Conservation (phyloP, 1,140 invertebrate species). For the Trichonephila clavata region DNA sequence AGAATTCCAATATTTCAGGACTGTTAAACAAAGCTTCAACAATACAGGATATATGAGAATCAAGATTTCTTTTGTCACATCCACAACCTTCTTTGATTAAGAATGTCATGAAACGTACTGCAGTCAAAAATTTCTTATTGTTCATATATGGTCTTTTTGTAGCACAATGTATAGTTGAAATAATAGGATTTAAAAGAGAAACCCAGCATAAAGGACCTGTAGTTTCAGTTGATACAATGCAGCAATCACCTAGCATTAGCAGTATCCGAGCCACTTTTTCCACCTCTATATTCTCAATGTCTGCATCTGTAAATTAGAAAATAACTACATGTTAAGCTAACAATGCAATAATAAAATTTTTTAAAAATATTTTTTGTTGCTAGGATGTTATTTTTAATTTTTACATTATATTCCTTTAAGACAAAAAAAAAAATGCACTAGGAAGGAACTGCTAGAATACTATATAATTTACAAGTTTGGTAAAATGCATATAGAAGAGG, state of each 20-base stretch:
- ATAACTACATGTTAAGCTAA: not conserved
- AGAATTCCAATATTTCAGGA: constrained; percentile 52
- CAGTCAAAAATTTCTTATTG: constrained; percentile 21
- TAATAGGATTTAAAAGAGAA: constrained; percentile 29
- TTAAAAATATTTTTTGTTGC: not conserved
- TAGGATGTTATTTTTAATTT: too few relatives aligned
- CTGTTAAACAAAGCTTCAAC: not conserved
- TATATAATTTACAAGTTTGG: too few relatives aligned
- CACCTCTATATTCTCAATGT: not conserved
- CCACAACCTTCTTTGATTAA: constrained; percentile 44
- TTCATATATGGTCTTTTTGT: constrained; percentile 53
- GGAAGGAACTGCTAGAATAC: too few relatives aligned
- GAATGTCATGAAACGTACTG: constrained; percentile 32
- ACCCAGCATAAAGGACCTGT: not conserved
- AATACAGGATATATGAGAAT: not conserved
- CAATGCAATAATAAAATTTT: not conserved
- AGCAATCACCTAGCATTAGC: constrained; percentile 12
- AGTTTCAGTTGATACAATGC: not conserved
- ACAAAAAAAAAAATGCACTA: too few relatives aligned
- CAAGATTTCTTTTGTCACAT: not conserved
- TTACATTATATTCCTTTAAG: too few relatives aligned
- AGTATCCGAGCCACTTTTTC: constrained; percentile 32
- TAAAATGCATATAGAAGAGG: too few relatives aligned
- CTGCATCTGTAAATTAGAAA: not conserved
- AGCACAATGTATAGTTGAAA: not conserved